Percentiles rank a stretch among this genome's conserved stretches.
Evolutionary conservation across 2,888 invertebrate genomes (phyloP).

Genomic region (Pseudolycoriella hygida): DNA sequence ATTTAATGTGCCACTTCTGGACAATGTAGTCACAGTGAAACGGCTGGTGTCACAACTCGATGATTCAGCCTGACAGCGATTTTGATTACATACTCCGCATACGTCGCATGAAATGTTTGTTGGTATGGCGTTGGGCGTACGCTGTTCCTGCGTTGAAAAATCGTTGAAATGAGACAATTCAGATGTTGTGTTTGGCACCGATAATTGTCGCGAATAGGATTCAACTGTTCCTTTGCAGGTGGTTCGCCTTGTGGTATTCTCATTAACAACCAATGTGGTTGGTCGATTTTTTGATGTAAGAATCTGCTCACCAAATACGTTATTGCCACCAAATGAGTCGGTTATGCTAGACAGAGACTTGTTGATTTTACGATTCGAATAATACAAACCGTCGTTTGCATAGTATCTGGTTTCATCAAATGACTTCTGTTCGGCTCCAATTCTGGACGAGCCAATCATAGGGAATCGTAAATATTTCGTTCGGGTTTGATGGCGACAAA

Average conservation of each 20-base stretch:
- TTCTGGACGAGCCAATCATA: slow-evolving; percentile 7
- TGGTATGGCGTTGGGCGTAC: background rate
- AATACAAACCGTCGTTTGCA: slow-evolving; percentile 7
- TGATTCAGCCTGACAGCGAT: background rate
- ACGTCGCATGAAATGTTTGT: background rate
- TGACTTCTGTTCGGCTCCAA: slow-evolving; percentile 1
- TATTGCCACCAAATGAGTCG: slow-evolving; percentile 2
- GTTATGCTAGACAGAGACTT: slow-evolving; percentile 16
- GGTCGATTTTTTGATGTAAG: slow-evolving; percentile 2
- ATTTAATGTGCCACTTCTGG: slow-evolving; percentile 12
- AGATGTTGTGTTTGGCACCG: slow-evolving; percentile 2
- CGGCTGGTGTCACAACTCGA: slow-evolving; percentile 12
- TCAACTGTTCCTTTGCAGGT: background rate
- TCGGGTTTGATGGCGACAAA: slow-evolving; percentile 18
- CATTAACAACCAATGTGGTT: slow-evolving; percentile 2
- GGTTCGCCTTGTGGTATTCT: background rate
- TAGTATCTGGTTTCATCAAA: slow-evolving; percentile 1
- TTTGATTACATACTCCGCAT: slow-evolving; percentile 5
- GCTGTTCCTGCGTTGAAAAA: background rate
- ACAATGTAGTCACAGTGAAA: slow-evolving; percentile 27
- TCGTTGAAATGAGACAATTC: background rate
- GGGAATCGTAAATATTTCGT: slow-evolving; percentile 15
- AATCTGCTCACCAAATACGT: slow-evolving; percentile 6
- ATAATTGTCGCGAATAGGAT: slow-evolving; percentile 2
- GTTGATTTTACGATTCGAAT: slow-evolving; percentile 14